Percentiles rank a stretch among this genome's conserved stretches.
These are phyloP conservation scores for Seira ritae DNA, from an alignment of 2,888 invertebrate species.

Conservation along the genomic window DNA sequence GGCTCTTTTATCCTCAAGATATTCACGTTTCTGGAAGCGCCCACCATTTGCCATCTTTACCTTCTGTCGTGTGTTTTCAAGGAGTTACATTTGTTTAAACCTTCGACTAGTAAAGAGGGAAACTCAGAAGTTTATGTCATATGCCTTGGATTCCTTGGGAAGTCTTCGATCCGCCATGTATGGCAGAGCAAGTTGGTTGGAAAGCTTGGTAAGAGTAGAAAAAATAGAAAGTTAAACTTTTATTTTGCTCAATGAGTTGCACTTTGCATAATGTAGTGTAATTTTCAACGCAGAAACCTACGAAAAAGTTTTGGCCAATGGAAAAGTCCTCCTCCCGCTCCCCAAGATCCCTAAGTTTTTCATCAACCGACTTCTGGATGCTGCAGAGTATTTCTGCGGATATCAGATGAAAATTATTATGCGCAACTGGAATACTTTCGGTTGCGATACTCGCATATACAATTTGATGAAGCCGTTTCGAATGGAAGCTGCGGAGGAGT, in stretches of 20 bases:
- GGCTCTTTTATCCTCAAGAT: slow-evolving; percentile 91
- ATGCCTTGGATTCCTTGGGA: slow-evolving; percentile 81
- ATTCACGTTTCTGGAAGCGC: slow-evolving; percentile 91
- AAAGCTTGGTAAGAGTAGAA: slow-evolving; percentile 14
- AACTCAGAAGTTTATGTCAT: slow-evolving; percentile 96
- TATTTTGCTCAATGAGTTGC: too few species aligned
- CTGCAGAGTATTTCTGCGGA: slow-evolving; percentile 80
- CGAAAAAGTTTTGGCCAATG: slow-evolving; percentile 74
- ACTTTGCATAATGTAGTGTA: too few species aligned
- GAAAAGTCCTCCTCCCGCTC: slow-evolving; percentile 79
- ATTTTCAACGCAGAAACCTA: slow-evolving; percentile 66
- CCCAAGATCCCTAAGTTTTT: slow-evolving; percentile 81
- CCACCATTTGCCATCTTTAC: slow-evolving; percentile 87
- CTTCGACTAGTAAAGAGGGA: slow-evolving; percentile 94
- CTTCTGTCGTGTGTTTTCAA: slow-evolving; percentile 86
- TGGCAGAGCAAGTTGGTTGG: slow-evolving; percentile 29
- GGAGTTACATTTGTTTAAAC: slow-evolving; percentile 87
- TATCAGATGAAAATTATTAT: slow-evolving; percentile 70
- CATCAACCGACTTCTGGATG: slow-evolving; percentile 81
- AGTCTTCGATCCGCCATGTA: slow-evolving; percentile 67
- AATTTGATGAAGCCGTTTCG: slow-evolving; percentile 39
- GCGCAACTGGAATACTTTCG: slow-evolving; percentile 48
- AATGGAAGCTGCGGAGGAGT: slow-evolving; percentile 53
- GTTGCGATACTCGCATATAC: slow-evolving; percentile 39
- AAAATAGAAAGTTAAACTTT: too few species aligned